Conservation (phyloP, 2,113 vertebrate genomes). For the Himantopus leucocephalus region DNA sequence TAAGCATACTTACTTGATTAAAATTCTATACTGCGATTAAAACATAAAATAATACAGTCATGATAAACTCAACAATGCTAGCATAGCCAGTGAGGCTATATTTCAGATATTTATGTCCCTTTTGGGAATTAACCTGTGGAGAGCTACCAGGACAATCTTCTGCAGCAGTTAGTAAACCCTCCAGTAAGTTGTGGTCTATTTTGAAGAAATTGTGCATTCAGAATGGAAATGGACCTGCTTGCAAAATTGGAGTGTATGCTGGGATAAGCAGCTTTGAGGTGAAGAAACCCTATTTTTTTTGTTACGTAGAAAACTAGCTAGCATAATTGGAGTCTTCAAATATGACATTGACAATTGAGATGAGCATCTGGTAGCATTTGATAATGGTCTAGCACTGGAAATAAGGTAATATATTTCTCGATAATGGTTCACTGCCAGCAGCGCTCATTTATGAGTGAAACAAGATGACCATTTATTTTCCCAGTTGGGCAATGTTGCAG, state of each 20-base stretch:
- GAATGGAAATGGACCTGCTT: not conserved
- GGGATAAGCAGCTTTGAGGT: not conserved
- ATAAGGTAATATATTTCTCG: slow-evolving; percentile 44
- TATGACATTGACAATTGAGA: slow-evolving; percentile 20
- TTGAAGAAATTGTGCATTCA: not conserved
- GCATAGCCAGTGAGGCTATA: not conserved
- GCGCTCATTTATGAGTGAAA: slow-evolving; percentile 34
- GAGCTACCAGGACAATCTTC: not conserved
- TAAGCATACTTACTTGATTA: not conserved
- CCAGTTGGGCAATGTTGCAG: not conserved
- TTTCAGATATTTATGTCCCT: not conserved
- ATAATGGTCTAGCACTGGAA: slow-evolving; percentile 46
- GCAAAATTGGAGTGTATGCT: not conserved
- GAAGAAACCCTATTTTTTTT: not conserved
- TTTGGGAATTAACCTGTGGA: not conserved
- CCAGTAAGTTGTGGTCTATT: not conserved
- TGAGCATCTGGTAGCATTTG: slow-evolving; percentile 62
- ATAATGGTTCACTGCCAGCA: not conserved
- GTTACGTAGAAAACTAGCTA: not conserved
- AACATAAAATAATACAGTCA: not conserved
- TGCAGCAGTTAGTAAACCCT: not conserved
- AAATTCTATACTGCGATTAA: not conserved
- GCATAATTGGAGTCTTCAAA: slow-evolving; percentile 7
- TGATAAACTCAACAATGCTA: not conserved
- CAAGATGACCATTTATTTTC: slow-evolving; percentile 60